These are phyloP conservation scores for Oryzias sinensis DNA, from an alignment of 2,797 vertebrate species.

Conservation along the genomic window DNA sequence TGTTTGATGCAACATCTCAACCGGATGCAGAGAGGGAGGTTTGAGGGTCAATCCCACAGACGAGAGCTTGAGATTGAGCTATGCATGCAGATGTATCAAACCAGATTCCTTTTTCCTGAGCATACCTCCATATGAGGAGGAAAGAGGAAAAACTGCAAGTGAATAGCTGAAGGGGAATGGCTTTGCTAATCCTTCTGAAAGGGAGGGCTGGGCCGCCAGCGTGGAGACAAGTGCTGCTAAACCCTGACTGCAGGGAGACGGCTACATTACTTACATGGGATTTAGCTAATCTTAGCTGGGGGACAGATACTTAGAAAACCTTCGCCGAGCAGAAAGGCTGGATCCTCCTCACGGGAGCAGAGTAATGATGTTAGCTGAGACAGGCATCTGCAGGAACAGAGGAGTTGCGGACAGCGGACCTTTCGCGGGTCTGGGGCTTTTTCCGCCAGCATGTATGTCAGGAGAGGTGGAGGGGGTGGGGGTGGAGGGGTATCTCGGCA, in stretches of 20 bases:
- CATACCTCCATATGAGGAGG: conserved; percentile 77
- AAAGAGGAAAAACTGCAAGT: conserved; percentile 80
- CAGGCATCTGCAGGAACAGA: conserved; percentile 82
- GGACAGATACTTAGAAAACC: conserved; percentile 90
- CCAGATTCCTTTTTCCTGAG: conserved; percentile 76
- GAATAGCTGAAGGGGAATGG: conserved; percentile 84
- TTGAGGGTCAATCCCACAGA: conserved; percentile 69
- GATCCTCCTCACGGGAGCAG: conserved; percentile 85
- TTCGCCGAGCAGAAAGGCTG: conserved; percentile 83
- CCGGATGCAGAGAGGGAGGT: conserved; percentile 45
- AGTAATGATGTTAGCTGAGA: conserved; percentile 88
- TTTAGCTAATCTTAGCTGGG: conserved; percentile 90
- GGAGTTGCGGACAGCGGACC: conserved; percentile 80
- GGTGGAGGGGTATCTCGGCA: conserved; percentile 54
- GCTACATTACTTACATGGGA: conserved; percentile 90
- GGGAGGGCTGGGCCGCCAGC: conserved; percentile 84
- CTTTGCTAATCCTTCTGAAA: conserved; percentile 86
- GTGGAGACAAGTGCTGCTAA: conserved; percentile 86
- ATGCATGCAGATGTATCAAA: conserved; percentile 76
- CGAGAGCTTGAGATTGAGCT: conserved; percentile 60
- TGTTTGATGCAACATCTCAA: conserved; percentile 47
- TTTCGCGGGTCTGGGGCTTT: conserved; percentile 73
- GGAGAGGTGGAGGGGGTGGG: conserved; percentile 44
- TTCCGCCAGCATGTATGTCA: conserved; percentile 67
- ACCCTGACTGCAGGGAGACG: conserved; percentile 86